phyloP scores from a whole-genome alignment of 2,113 vertebrate genomes.

The Pomatostomus ruficeps region DNA sequence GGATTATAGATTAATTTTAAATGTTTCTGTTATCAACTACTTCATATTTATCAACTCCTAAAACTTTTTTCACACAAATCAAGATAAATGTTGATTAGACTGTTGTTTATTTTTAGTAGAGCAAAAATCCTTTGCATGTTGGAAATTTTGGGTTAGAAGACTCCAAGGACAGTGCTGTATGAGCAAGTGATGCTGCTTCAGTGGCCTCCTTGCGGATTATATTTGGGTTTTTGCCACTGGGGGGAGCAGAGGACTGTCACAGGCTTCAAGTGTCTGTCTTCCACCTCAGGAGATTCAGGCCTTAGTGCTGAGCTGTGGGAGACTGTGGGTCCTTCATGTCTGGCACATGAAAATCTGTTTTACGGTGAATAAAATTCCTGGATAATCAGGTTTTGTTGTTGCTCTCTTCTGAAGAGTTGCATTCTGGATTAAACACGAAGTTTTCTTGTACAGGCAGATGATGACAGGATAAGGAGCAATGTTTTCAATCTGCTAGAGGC shows the following conservation, averaged over 20 bases:
- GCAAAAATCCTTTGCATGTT: not conserved
- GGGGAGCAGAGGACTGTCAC: slow-evolving; percentile 34
- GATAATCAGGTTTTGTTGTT: not conserved
- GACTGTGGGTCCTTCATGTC: not conserved
- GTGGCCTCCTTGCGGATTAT: not conserved
- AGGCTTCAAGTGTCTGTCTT: not conserved
- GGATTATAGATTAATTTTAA: not conserved
- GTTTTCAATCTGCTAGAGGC: not conserved
- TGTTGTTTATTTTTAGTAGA: not conserved
- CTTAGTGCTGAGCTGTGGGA: not conserved
- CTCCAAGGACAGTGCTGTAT: not conserved
- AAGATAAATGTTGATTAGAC: not conserved
- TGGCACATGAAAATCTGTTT: not conserved
- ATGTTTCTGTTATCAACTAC: not conserved
- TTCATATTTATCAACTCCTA: not conserved
- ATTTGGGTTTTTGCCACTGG: slow-evolving; percentile 9
- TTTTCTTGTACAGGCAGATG: fast-evolving
- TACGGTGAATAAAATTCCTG: not conserved
- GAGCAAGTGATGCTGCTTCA: not conserved
- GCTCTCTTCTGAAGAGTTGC: not conserved
- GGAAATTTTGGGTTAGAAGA: not conserved
- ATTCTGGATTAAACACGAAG: not conserved
- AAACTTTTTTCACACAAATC: not conserved
- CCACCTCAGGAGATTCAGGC: not conserved
- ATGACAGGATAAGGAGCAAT: not conserved